These are phyloP conservation scores for Donacobius atricapilla DNA, from an alignment of 2,113 vertebrate genomes.

Conservation along the genomic window DNA sequence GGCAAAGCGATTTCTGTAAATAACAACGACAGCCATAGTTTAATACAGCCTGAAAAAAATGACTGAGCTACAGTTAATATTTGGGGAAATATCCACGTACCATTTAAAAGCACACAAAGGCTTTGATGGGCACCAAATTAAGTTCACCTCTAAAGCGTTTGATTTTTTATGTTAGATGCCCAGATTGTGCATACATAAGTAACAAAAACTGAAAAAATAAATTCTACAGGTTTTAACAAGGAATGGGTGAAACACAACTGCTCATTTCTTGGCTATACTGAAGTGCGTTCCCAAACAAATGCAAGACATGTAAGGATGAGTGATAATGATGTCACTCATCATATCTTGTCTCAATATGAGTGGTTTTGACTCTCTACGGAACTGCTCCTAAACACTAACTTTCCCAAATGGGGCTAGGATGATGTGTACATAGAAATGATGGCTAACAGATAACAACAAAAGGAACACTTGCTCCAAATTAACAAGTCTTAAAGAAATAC, in stretches of 20 bases:
- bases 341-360: fast-evolving
- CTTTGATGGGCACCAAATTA: not conserved
- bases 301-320: not conserved
- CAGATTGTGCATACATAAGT: not conserved
- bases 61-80: not conserved
- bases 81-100: not conserved
- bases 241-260: not conserved
- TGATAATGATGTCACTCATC: fast-evolving
- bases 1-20: conserved; percentile 48
- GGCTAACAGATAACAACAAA: not conserved
- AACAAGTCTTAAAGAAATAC: not conserved
- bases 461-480: not conserved
- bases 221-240: not conserved
- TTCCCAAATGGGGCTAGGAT: not conserved
- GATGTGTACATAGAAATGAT: not conserved
- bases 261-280: not conserved
- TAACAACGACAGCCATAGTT: not conserved
- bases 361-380: not conserved
- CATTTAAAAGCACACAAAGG: not conserved
- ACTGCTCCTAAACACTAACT: not conserved
- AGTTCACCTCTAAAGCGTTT: not conserved
- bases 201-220: not conserved
- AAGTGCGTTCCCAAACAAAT: not conserved
- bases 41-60: not conserved
- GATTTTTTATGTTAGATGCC: not conserved